phyloP scores from a whole-genome alignment of 1,140 invertebrate genomes.

The Brachionus calyciflorus region DNA sequence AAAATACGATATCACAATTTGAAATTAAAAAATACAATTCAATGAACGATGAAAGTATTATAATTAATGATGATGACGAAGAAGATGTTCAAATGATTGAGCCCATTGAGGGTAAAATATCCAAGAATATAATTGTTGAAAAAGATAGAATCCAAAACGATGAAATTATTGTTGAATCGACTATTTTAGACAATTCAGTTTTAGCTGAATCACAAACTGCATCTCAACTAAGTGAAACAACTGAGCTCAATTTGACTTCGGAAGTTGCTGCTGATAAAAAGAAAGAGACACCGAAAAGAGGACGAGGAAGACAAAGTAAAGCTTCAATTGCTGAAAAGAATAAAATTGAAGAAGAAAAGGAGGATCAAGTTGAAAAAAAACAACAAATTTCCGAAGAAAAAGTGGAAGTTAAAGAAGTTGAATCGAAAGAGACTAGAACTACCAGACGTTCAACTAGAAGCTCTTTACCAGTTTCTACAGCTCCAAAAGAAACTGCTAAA shows the following conservation, averaged over 20 bases:
- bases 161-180: constrained; percentile 15
- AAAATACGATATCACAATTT: not conserved
- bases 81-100: not conserved
- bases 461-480: not conserved
- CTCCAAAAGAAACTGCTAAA: not conserved
- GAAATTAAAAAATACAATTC: constrained; percentile 23
- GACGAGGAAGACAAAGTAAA: not conserved
- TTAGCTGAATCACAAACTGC: not conserved
- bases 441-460: not conserved
- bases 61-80: constrained; percentile 21
- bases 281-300: not conserved
- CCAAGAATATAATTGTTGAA: not conserved
- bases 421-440: not conserved
- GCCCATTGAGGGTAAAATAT: not conserved
- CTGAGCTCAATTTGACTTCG: not conserved
- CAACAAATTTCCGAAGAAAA: no score
- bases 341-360: no score
- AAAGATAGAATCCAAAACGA: not conserved
- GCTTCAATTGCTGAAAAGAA: not conserved
- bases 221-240: not conserved
- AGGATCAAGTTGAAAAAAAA: no score
- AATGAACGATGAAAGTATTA: constrained; percentile 16
- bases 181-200: not conserved
- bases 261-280: not conserved
- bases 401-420: not conserved